Base-by-base conservation (phyloP, 2,888 invertebrate species). In the Opisthograptis luteolata region DNA sequence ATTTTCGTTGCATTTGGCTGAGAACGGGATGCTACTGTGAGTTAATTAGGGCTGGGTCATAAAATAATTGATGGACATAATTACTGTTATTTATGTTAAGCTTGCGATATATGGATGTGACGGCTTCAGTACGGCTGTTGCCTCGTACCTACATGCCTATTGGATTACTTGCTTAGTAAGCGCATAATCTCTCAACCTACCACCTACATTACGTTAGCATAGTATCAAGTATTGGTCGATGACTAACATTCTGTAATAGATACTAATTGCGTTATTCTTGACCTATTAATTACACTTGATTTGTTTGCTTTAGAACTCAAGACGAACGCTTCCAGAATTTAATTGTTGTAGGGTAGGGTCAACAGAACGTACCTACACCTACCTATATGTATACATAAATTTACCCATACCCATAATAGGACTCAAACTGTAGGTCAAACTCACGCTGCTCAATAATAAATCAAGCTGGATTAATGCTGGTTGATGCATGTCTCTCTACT, bases 1-100 rank as follows among this genome's bases (percentile, higher is more conserved):
- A 69, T 67, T 68, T 70, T 58, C 60, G 65, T 52, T 64, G 58
- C 69, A 66, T 68, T 74, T 31, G 66, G 62, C 62, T 43, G 47
- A 45, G 19, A 43, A 41, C 52, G 34, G 55, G 54, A 58, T 59
- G 66, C 51, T 41, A 14, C 22, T 25, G 15, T 63, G 47, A 40
- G 62, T 58, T 70, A 73, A 77, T 76, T 74, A 73, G 54, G 60
- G 42, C 62, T 60, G 62, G 47, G 66, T 3, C 45, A 59, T 69
- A n/a, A n/a, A n/a, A n/a, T n/a, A 65, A 74, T 65, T 65, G 59
- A 50, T 50, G 17, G 34, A 19, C 5, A n/a, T 27, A 2, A 43
- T 49, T 43, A 43, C 28, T 19, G 30, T 40, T 40, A 28, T 19
- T 27, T 25, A 15, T 17, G 13, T 15, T 37, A 7, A 25, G 25